phyloP scores from a whole-genome alignment of 2,888 invertebrate genomes.

The Cryptocephalus moraei region DNA sequence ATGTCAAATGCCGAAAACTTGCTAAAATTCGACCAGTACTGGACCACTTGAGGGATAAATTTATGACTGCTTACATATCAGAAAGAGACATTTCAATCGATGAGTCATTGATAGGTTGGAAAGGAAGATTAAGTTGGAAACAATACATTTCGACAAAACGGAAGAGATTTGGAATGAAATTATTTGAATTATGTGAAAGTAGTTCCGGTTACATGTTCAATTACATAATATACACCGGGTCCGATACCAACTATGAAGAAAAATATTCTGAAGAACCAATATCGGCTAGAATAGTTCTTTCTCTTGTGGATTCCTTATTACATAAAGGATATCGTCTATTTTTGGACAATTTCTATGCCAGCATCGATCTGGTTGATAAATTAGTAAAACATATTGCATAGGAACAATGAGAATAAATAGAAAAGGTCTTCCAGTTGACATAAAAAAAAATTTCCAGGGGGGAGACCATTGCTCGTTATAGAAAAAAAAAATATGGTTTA shows the following conservation, averaged over 20 bases:
- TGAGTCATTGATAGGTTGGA: not conserved
- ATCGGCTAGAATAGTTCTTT: slow-evolving; percentile 1
- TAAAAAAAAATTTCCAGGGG: not conserved
- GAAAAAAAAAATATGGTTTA: too few species aligned
- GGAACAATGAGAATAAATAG: not conserved
- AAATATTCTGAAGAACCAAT: not conserved
- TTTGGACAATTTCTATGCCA: too few species aligned
- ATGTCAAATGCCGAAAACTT: not conserved
- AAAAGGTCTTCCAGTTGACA: not conserved
- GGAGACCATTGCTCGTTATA: not conserved
- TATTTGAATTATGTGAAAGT: slow-evolving; percentile 6
- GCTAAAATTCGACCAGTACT: not conserved
- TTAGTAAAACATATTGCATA: not conserved
- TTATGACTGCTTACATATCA: not conserved
- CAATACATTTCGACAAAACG: slow-evolving; percentile 7
- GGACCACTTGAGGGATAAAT: not conserved
- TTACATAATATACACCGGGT: not conserved
- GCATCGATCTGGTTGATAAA: too few species aligned
- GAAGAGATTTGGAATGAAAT: slow-evolving; percentile 5
- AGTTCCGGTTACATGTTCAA: slow-evolving; percentile 4
- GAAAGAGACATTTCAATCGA: not conserved
- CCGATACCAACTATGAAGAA: not conserved
- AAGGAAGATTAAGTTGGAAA: slow-evolving; percentile 4
- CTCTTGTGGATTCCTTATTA: too few species aligned
- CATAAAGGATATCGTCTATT: too few species aligned